phyloP scores from a whole-genome alignment of 2,113 vertebrate genomes.

The Plecotus auritus region DNA sequence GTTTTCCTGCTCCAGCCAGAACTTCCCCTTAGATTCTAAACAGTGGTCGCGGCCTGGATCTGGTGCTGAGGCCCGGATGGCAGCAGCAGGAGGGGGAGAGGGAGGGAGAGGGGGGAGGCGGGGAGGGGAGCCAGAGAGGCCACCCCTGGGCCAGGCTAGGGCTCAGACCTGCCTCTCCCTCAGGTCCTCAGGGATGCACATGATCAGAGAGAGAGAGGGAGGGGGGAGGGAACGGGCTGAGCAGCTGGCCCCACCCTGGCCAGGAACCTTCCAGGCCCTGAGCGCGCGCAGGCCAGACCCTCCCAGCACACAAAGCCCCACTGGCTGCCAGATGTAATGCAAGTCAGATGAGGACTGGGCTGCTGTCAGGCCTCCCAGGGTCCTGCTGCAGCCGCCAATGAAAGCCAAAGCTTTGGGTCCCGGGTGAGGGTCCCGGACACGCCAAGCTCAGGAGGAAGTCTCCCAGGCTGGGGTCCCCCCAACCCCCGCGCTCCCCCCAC shows the following conservation, averaged over 20 bases:
- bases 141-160: conserved; percentile 43
- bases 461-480: neutral
- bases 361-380: conserved; percentile 59
- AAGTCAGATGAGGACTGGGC: conserved; percentile 79
- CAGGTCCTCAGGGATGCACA: neutral
- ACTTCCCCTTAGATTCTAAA: conserved; percentile 65
- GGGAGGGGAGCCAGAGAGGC: conserved; percentile 60
- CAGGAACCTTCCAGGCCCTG: neutral
- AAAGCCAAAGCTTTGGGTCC: neutral
- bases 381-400: neutral
- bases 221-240: neutral
- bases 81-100: neutral
- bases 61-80: neutral
- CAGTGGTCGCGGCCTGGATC: neutral
- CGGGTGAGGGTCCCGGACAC: neutral
- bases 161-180: conserved; percentile 54
- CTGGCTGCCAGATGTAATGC: conserved; percentile 79
- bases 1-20: conserved; percentile 65
- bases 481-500: neutral
- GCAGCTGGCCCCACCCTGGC: neutral
- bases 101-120: neutral
- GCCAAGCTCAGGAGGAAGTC: neutral
- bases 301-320: conserved; percentile 65
- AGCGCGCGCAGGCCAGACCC: conserved; percentile 1
- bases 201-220: neutral